Conservation (phyloP, 2,113 vertebrate species). For the Pteruthius melanotis region DNA sequence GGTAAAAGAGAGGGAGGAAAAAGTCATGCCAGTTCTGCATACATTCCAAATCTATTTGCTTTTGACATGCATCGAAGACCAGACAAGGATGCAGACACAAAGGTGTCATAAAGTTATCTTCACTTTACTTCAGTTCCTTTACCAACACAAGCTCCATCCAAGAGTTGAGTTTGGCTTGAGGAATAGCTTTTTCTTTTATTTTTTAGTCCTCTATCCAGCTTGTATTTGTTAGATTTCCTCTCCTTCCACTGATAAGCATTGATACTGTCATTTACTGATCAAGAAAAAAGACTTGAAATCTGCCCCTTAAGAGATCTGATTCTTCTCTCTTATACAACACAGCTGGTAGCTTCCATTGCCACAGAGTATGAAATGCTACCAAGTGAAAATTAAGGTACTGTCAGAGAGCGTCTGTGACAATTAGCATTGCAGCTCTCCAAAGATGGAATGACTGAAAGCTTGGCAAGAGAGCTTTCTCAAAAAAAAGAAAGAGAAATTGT, state of each 20-base stretch:
- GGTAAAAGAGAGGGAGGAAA: background rate
- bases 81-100: background rate
- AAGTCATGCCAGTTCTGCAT: background rate
- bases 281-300: background rate
- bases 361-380: background rate
- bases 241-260: background rate
- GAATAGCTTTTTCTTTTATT: background rate
- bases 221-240: background rate
- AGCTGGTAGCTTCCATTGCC: background rate
- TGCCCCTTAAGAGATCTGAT: background rate
- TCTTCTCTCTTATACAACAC: background rate
- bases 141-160: background rate
- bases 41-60: background rate
- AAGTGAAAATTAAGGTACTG: background rate
- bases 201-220: background rate
- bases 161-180: background rate
- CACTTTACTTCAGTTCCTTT: background rate
- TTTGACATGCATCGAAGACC: background rate
- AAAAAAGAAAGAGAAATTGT: background rate
- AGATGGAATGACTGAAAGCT: background rate
- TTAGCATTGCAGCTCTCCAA: background rate
- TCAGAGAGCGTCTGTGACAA: background rate
- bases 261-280: background rate
- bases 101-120: background rate
- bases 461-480: background rate